A percentile compares a stretch with the other conserved stretches of the same genome.
Conservation (phyloP, 2,113 vertebrate genomes). For the Hydrochoerus hydrochaeris region DNA sequence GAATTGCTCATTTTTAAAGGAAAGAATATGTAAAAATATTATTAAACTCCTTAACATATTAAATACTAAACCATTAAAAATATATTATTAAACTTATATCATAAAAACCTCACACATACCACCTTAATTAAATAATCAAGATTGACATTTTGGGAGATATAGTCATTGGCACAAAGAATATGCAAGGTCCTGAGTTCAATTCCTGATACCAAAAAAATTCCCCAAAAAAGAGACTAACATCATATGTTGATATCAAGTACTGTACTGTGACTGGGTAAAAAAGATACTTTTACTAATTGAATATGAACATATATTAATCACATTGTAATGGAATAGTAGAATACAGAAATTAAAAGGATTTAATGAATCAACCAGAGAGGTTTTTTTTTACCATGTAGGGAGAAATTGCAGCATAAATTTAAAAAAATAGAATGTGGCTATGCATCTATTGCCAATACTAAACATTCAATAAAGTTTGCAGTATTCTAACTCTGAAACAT, state of each 20-base stretch:
- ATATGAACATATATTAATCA: not conserved
- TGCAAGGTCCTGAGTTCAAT: too few relatives aligned
- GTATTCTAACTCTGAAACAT: constrained; percentile 50
- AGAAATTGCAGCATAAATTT: not conserved
- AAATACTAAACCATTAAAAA: not conserved
- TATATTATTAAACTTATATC: not conserved
- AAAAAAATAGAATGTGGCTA: constrained; percentile 46
- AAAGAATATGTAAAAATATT: not conserved
- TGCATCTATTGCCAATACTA: constrained; percentile 30
- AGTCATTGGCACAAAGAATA: too few relatives aligned
- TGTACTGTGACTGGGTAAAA: not conserved
- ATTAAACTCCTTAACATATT: not conserved
- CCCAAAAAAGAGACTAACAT: too few relatives aligned
- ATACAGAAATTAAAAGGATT: not conserved
- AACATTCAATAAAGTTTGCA: constrained; percentile 54
- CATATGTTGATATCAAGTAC: not conserved
- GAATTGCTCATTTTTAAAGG: not conserved
- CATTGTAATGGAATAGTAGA: not conserved
- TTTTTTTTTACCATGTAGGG: not conserved
- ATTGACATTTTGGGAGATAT: not conserved
- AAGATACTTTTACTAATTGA: not conserved
- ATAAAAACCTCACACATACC: not conserved
- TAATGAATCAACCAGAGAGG: not conserved
- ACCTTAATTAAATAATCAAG: not conserved
- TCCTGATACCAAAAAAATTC: too few relatives aligned